Evolutionary conservation across 2,888 invertebrate genomes (phyloP).

Genomic region (Pteria penguin): DNA sequence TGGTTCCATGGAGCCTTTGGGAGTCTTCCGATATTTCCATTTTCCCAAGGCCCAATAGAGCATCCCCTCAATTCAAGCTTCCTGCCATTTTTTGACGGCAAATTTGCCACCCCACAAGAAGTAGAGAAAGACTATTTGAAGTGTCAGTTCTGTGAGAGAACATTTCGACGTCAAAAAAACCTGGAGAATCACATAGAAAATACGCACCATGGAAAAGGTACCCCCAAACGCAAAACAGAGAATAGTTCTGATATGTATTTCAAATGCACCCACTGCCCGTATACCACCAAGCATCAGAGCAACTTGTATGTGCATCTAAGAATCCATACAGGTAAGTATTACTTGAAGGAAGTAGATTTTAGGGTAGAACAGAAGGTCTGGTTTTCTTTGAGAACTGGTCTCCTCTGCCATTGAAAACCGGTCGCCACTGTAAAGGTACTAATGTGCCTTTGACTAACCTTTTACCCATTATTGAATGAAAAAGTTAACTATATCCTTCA

Average conservation of each 20-base stretch:
- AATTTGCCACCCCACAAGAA: conserved; percentile 63
- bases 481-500: too few relatives aligned
- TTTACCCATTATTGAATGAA: too few relatives aligned
- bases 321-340: conserved; percentile 78
- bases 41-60: conserved; percentile 67
- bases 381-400: too few relatives aligned
- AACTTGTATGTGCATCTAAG: conserved; percentile 79
- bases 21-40: conserved; percentile 68
- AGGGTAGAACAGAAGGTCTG: too few relatives aligned
- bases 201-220: conserved; percentile 78
- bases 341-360: too few relatives aligned
- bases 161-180: conserved; percentile 78
- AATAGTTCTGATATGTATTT: conserved; percentile 76
- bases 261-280: conserved; percentile 79
- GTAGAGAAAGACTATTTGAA: conserved; percentile 73
- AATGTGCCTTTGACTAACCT: too few relatives aligned
- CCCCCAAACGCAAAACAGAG: conserved; percentile 61
- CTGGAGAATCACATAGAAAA: conserved; percentile 78
- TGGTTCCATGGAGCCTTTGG: conserved; percentile 66
- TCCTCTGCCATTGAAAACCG: too few relatives aligned
- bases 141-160: conserved; percentile 75
- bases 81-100: conserved; percentile 68
- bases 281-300: conserved; percentile 80
- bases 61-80: conserved; percentile 67
- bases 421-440: too few relatives aligned